Conservation (phyloP, 2,113 vertebrate species). For the Calidris pygmaea region DNA sequence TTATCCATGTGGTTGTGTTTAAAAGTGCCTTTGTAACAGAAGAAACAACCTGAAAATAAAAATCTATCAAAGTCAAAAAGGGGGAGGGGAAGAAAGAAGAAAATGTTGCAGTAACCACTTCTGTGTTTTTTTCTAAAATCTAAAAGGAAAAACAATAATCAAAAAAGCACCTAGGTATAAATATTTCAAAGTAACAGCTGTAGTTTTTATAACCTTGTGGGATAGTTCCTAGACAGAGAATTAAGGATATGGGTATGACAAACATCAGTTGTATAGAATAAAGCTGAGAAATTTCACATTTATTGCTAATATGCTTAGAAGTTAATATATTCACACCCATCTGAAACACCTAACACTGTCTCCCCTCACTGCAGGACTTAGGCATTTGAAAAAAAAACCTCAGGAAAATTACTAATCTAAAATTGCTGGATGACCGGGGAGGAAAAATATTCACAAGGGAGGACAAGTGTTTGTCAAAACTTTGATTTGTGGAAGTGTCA, state of each 20-base stretch:
- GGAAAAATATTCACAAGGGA: not conserved
- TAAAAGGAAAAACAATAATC: not conserved
- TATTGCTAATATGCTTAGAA: not conserved
- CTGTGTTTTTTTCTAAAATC: not conserved
- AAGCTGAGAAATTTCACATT: not conserved
- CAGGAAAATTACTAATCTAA: not conserved
- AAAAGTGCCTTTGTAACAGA: not conserved
- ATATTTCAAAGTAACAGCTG: not conserved
- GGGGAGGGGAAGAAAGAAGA: rapidly evolving
- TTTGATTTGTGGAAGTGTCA: not conserved
- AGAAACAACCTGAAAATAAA: not conserved
- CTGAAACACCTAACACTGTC: not conserved
- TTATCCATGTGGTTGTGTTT: not conserved
- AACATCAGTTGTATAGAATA: not conserved
- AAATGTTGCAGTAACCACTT: not conserved
- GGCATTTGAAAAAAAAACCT: not conserved
- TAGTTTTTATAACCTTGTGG: not conserved
- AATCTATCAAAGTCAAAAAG: not conserved
- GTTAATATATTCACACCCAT: not conserved
- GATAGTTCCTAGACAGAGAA: not conserved
- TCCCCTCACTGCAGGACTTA: not conserved
- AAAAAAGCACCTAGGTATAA: not conserved
- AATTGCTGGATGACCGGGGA: not conserved
- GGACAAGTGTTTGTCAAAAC: not conserved
- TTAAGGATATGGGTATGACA: not conserved